These are phyloP conservation scores for Betta splendens DNA, from an alignment of 2,797 vertebrate species.

Conservation along the genomic window DNA sequence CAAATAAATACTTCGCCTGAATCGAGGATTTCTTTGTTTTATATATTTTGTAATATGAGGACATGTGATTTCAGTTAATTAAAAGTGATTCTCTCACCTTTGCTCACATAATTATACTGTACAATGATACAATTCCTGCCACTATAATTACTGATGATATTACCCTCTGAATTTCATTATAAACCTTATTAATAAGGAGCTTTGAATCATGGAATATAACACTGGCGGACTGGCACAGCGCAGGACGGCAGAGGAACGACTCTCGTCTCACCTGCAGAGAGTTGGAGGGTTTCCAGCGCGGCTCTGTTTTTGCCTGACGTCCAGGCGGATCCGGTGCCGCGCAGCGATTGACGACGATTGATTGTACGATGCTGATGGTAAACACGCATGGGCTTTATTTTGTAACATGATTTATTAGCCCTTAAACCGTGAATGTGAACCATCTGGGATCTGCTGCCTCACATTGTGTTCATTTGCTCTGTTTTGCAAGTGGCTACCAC, in stretches of 20 bases:
- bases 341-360: too few species aligned
- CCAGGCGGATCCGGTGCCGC: conserved; percentile 11
- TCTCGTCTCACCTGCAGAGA: conserved; percentile 42
- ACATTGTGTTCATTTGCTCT: neutral
- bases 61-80: conserved; percentile 69
- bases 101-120: conserved; percentile 67
- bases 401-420: conserved; percentile 4
- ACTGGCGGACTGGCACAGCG: conserved; percentile 50
- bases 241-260: conserved; percentile 28
- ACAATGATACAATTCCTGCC: conserved; percentile 51
- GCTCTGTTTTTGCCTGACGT: conserved; percentile 32
- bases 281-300: conserved; percentile 26
- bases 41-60: conserved; percentile 53
- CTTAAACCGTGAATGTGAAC: neutral
- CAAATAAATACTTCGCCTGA: conserved; percentile 50
- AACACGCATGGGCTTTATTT: neutral
- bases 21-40: conserved; percentile 48
- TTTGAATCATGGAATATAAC: conserved; percentile 52
- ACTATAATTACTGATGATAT: conserved; percentile 76
- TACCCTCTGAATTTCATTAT: conserved; percentile 77
- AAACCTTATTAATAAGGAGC: conserved; percentile 67
- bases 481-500: neutral
- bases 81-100: conserved; percentile 66
- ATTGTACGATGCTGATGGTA: neutral
- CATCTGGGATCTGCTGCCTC: neutral